phyloP scores from a whole-genome alignment of 2,113 vertebrate species.

The Sterna hirundo region DNA sequence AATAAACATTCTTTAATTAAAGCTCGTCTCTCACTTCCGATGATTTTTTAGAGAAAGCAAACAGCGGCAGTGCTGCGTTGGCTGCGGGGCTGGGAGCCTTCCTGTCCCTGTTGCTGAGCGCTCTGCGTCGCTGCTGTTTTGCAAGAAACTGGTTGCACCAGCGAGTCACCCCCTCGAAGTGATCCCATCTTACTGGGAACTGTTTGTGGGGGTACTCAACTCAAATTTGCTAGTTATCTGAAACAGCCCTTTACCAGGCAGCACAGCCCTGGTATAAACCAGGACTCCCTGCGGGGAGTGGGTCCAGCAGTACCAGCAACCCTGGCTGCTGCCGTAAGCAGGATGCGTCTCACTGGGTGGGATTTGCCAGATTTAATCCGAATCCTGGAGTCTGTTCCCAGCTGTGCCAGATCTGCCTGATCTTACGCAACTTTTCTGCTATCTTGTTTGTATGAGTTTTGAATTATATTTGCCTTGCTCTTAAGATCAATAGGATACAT shows the following conservation, averaged over 20 bases:
- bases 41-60: background rate
- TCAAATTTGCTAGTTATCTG: background rate
- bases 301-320: background rate
- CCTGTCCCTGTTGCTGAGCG: accelerated
- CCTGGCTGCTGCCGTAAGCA: background rate
- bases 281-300: accelerated
- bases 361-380: background rate
- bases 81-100: background rate
- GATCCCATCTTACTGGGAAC: background rate
- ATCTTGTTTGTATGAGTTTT: background rate
- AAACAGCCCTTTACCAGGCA: background rate
- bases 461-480: background rate
- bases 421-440: background rate
- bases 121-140: background rate
- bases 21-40: accelerated
- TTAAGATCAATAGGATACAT: background rate
- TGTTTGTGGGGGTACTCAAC: accelerated
- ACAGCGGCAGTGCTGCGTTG: background rate
- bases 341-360: background rate
- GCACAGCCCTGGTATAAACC: background rate
- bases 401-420: background rate
- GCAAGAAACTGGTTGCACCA: background rate
- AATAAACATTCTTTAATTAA: background rate
- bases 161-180: accelerated
- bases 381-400: background rate